phyloP scores from a whole-genome alignment of 2,113 vertebrate genomes.

The Rhinolophus ferrumequinum region DNA sequence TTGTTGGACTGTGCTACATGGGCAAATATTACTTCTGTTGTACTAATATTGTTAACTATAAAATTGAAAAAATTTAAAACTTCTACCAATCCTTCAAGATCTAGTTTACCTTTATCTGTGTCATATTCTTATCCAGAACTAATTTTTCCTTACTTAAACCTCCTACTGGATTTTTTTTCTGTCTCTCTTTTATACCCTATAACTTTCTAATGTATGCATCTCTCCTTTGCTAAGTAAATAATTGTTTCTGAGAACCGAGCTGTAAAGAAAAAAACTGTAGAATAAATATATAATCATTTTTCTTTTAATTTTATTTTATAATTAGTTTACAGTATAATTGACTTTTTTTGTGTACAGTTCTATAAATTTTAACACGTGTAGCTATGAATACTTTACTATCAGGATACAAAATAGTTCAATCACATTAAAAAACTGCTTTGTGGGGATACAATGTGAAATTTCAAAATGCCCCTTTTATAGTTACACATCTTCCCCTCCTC shows the following conservation, averaged over 20 bases:
- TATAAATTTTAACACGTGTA: background rate
- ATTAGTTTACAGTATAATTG: background rate
- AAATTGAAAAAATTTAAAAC: background rate
- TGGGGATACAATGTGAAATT: background rate
- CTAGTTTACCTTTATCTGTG: background rate
- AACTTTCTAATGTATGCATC: background rate
- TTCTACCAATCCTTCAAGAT: background rate
- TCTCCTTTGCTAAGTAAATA: background rate
- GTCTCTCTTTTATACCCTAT: background rate
- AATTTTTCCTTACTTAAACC: background rate
- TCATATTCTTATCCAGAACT: background rate
- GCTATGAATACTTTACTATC: background rate
- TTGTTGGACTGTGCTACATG: background rate
- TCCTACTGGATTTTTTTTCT: background rate
- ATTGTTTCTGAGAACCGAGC: background rate
- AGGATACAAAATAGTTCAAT: background rate
- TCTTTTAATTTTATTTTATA: slow-evolving; percentile 9
- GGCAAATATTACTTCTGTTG: background rate
- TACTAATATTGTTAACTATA: background rate
- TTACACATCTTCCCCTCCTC: background rate
- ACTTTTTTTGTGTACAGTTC: background rate
- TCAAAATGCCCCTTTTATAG: background rate
- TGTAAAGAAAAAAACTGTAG: background rate
- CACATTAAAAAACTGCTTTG: background rate
- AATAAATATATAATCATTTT: background rate